Evolutionary conservation across 2,797 vertebrate genomes (phyloP).

Genomic region (Coranthus polyacanthus): DNA sequence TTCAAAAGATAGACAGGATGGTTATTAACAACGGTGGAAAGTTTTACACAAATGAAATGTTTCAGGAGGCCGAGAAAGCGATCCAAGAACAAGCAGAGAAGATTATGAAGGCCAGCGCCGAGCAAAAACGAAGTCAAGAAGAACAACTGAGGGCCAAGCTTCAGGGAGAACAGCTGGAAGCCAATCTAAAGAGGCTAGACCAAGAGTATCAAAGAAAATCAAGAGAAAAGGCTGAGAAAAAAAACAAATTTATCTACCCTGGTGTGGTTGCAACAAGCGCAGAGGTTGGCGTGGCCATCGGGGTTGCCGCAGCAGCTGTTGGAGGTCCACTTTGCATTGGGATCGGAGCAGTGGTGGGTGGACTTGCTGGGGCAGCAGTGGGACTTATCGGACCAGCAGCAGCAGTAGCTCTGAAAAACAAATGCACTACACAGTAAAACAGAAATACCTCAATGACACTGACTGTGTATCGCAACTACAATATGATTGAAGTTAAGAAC

Average conservation of each 20-base stretch:
- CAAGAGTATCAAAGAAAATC: neutral
- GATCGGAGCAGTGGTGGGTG: constrained; percentile 31
- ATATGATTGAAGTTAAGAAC: too few relatives aligned
- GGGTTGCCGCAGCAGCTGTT: neutral
- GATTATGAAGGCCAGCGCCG: neutral
- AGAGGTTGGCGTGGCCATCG: constrained; percentile 11
- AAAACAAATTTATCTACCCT: constrained; percentile 24
- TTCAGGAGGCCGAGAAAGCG: constrained; percentile 37
- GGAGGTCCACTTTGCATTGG: constrained; percentile 29
- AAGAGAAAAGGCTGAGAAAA: constrained; percentile 45
- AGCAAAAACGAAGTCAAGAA: neutral
- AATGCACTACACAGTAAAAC: constrained; percentile 41
- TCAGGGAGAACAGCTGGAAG: constrained; percentile 10
- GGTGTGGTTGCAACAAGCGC: neutral
- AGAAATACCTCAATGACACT: too few relatives aligned
- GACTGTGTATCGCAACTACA: too few relatives aligned
- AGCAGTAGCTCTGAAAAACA: constrained; percentile 21
- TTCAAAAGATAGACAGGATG: constrained; percentile 38
- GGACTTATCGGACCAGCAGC: constrained; percentile 15
- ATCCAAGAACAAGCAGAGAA: constrained; percentile 9
- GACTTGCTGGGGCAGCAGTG: neutral
- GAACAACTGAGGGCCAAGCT: constrained; percentile 11
- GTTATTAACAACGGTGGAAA: constrained; percentile 28
- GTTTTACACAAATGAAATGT: constrained; percentile 50
- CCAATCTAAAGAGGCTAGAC: neutral